Conservation (phyloP, 2,113 vertebrate species). For the Ciconia boyciana region DNA sequence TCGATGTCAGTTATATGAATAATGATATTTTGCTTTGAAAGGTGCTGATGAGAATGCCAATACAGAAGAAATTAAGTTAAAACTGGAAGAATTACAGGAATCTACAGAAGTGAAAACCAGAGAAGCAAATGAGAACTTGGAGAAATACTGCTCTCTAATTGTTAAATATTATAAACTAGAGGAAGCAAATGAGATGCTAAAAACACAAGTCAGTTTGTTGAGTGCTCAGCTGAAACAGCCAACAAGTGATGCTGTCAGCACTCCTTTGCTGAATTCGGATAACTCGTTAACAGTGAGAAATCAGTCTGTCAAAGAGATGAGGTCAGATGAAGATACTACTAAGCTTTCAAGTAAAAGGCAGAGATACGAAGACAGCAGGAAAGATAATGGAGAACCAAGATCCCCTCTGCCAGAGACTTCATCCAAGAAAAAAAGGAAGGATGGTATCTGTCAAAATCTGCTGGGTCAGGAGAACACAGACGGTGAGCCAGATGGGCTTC, state of each 20-base stretch:
- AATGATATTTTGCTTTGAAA: slow-evolving; percentile 35
- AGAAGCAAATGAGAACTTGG: slow-evolving; percentile 86
- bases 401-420: slow-evolving; percentile 65
- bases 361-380: slow-evolving; percentile 34
- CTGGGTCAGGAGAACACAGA: slow-evolving; percentile 20
- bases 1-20: neutral
- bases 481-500: slow-evolving; percentile 80
- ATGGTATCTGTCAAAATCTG: neutral
- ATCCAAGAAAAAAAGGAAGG: slow-evolving; percentile 75
- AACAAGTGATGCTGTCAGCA: neutral
- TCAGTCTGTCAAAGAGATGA: slow-evolving; percentile 15
- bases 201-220: slow-evolving; percentile 74
- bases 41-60: slow-evolving; percentile 21
- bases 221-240: slow-evolving; percentile 48
- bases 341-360: slow-evolving; percentile 75
- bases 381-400: neutral
- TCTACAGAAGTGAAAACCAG: slow-evolving; percentile 75
- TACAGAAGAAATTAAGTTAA: slow-evolving; percentile 60
- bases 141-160: slow-evolving; percentile 87
- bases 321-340: slow-evolving; percentile 21
- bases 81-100: slow-evolving; percentile 80
- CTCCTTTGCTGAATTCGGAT: neutral
- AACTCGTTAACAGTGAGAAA: neutral
- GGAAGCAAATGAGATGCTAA: slow-evolving; percentile 81
- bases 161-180: slow-evolving; percentile 85